phyloP scores from a whole-genome alignment of 1,140 invertebrate genomes.

The Scaptomyza graminum region DNA sequence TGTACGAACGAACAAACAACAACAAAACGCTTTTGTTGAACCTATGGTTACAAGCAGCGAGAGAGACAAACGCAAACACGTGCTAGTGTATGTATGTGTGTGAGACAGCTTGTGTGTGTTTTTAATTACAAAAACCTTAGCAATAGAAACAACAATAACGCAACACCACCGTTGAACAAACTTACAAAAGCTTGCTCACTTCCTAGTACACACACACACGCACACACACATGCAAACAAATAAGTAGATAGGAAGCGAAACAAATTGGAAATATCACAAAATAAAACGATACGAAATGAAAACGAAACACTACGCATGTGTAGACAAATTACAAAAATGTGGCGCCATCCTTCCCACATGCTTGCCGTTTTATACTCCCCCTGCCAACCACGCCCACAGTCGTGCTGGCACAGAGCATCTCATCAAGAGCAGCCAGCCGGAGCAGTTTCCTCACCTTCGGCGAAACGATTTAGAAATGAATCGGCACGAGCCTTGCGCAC shows the following conservation, averaged over 20 bases:
- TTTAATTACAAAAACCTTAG: constrained; percentile 61
- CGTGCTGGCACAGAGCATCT: constrained; percentile 7
- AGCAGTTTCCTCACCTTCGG: constrained; percentile 59
- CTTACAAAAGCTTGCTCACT: constrained; percentile 62
- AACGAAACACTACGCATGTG: constrained; percentile 51
- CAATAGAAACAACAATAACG: constrained; percentile 16
- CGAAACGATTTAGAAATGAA: constrained; percentile 66
- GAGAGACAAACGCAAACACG: constrained; percentile 21
- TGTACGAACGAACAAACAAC: constrained; percentile 53
- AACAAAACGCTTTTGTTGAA: constrained; percentile 72
- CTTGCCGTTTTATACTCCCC: not conserved
- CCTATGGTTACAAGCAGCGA: constrained; percentile 68
- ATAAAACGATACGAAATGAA: constrained; percentile 62
- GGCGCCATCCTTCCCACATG: constrained; percentile 42
- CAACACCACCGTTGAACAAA: constrained; percentile 70
- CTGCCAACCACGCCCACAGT: constrained; percentile 15
- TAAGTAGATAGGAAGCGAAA: not conserved
- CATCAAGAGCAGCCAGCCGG: constrained; percentile 16
- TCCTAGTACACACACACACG: constrained; percentile 52
- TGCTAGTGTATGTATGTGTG: constrained; percentile 20
- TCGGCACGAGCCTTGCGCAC: constrained; percentile 64
- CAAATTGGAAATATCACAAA: constrained; percentile 23
- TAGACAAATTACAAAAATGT: constrained; percentile 30
- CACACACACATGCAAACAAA: constrained; percentile 7
- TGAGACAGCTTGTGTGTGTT: constrained; percentile 20